Evolutionary conservation across 92 coral and sea anemone genomes (phyloP).

Genomic region (Epizoanthus scotinus): DNA sequence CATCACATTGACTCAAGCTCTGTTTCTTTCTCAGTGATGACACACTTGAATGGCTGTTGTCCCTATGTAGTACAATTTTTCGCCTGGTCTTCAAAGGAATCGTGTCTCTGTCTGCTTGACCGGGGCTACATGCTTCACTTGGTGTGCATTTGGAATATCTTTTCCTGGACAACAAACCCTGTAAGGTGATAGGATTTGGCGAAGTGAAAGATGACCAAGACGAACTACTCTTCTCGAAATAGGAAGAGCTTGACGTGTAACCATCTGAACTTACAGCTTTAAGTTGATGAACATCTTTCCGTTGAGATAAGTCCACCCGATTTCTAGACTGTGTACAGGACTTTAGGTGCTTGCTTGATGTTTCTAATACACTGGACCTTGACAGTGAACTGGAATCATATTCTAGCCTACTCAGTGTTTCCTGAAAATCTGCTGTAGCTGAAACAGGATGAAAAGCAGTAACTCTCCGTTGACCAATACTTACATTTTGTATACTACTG

Average conservation of each 20-base stretch:
- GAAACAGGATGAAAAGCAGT: neutral
- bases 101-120: neutral
- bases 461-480: neutral
- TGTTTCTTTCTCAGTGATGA: constrained; percentile 14
- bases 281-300: neutral
- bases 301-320: neutral
- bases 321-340: neutral
- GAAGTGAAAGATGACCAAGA: constrained; percentile 53
- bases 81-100: constrained; percentile 2
- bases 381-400: constrained; percentile 6
- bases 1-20: too few relatives aligned
- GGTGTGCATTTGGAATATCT: constrained; percentile 18
- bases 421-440: constrained; percentile 16
- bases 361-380: neutral
- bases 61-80: constrained; percentile 13
- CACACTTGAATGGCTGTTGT: constrained; percentile 9
- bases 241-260: neutral
- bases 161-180: constrained; percentile 40
- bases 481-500: neutral
- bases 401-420: constrained; percentile 10
- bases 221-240: neutral
- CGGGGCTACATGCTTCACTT: neutral
- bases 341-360: neutral
- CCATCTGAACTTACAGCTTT: neutral
- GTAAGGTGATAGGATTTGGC: constrained; percentile 67